These are phyloP conservation scores for Oopsacas minuta DNA, from an alignment of 37 sponge, comb jelly and placozoan genomes.

Conservation along the genomic window DNA sequence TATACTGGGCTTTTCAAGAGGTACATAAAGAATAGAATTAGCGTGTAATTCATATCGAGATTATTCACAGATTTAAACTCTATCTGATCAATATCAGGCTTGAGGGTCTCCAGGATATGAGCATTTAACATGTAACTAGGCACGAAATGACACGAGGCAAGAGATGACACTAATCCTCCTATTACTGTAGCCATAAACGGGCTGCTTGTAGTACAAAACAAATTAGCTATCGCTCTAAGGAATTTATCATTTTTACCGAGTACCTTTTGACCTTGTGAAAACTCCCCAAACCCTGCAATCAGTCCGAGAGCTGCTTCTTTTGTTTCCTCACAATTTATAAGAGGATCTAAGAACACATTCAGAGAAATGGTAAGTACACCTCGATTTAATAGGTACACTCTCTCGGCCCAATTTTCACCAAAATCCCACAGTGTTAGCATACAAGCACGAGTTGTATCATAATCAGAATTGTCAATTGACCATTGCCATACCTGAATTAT, in stretches of 20 bases:
- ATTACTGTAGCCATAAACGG: neutral
- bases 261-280: neutral
- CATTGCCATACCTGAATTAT: neutral
- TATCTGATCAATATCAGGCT: neutral
- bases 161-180: neutral
- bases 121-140: neutral
- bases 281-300: conserved; percentile 17
- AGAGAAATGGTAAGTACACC: neutral
- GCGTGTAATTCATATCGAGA: neutral
- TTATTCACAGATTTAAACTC: neutral
- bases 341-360: neutral
- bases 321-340: neutral
- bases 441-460: neutral
- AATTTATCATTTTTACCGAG: neutral
- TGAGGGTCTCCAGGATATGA: neutral
- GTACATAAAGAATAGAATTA: conserved; percentile 6
- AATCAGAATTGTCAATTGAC: neutral
- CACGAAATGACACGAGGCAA: neutral
- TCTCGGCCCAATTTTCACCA: neutral
- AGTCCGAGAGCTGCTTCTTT: neutral
- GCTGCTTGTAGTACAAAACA: neutral
- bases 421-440: conserved; percentile 8
- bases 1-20: neutral
- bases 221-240: neutral
- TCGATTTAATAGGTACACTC: neutral